These are phyloP conservation scores for Tetragonula carbonaria DNA, from an alignment of 2,888 invertebrate genomes.

Conservation along the genomic window DNA sequence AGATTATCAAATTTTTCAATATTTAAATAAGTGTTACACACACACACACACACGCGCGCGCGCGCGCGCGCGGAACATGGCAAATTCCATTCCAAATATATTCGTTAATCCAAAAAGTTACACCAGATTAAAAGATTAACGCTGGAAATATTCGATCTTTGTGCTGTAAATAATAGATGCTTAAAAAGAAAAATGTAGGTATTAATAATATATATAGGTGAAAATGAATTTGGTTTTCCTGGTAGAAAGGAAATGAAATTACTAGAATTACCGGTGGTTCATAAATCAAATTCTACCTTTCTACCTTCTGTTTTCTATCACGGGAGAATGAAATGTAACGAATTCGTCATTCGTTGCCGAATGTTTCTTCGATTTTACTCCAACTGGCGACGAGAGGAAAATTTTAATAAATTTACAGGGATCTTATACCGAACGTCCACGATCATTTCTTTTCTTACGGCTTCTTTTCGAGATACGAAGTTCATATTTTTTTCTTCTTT, in stretches of 20 bases:
- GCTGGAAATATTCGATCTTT: neutral
- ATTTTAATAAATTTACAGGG: conserved; percentile 1
- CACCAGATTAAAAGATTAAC: neutral
- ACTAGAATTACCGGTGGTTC: too few relatives aligned
- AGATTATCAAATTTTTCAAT: neutral
- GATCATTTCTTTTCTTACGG: neutral
- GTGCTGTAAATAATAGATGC: too few relatives aligned
- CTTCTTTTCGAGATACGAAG: neutral
- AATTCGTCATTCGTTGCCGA: neutral
- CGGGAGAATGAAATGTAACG: neutral
- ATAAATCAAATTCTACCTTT: too few relatives aligned
- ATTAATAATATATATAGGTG: too few relatives aligned
- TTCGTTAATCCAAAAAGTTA: neutral
- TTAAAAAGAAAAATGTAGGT: too few relatives aligned
- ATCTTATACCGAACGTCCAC: neutral
- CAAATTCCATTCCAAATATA: neutral
- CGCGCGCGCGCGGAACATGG: too few relatives aligned
- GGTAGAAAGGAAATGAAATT: too few relatives aligned
- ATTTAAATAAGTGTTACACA: neutral
- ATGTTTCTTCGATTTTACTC: neutral
- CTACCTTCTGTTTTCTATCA: too few relatives aligned
- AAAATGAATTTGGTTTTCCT: too few relatives aligned
- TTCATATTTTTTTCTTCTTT: neutral
- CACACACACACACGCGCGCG: too few relatives aligned
- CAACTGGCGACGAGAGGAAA: neutral